Evolutionary conservation across 1,140 invertebrate species (phyloP), one percentile per base, ranked within the genome.

Genomic region (Pogonomyrmex californicus): DNA sequence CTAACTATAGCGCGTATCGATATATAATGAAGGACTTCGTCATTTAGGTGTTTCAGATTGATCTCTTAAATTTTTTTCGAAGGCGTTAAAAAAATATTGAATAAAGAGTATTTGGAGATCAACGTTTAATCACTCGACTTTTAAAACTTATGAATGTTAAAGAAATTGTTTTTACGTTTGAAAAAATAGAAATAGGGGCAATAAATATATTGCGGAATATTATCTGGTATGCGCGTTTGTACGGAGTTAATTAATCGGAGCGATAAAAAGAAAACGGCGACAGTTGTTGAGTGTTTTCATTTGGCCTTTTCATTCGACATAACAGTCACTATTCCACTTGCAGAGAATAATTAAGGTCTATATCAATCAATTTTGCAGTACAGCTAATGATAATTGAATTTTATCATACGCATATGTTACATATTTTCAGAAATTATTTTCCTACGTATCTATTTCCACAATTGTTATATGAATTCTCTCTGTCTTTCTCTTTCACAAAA

Each of bases 321-420:
- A 65, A 10, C 44, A 10, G 30, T 12, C 30, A 17, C 17, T 12
- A 10, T 5, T 23, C n/a, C 33, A 47, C 38, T 79, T 78, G 51
- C 30, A 66, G 17, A 0, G 5, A 65, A 9, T 65, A 79, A 76
- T 76, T 76, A 76, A 65, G 65, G 10, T 23, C 30, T 6, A 47
- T 23, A 23, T 12, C 23, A n/a, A 4, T 63, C 44, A 10, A 79
- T 78, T 78, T 49, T 38, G 60, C 33, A 33, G 2, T 58, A 14
- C 4, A 10, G 23, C 17, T 7, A 0, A 9, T 12, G 6, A 10
- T 77, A 65, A 65, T 76, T 76, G 30, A 76, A 44, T 51, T 51
- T 51, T 49, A 49, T 17, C 3, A 4, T n/a, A 23, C 4, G 6
- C n/a, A 10, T 12, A 10, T 12, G 14, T 47, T 33, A 60, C 23